Conservation (phyloP, 2,797 vertebrate species). For the Lycodopsis pacificus region DNA sequence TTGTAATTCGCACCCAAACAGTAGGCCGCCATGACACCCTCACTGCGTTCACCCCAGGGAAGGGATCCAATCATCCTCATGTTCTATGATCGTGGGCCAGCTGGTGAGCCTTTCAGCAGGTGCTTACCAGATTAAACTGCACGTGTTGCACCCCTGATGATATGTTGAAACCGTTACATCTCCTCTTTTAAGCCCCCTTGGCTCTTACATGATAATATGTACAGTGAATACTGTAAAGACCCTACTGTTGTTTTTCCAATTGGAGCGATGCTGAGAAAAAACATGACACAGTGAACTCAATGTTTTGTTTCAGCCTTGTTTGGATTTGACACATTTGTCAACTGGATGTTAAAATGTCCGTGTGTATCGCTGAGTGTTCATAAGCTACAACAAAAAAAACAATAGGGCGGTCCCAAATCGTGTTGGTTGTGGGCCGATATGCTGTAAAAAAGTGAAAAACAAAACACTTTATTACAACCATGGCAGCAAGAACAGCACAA, state of each 20-base stretch:
- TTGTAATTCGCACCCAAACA: too few species aligned
- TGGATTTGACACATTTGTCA: neutral
- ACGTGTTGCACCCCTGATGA: neutral
- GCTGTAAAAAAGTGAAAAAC: constrained; percentile 31
- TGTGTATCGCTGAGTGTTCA: constrained; percentile 2
- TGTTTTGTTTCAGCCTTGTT: neutral
- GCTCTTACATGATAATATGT: neutral
- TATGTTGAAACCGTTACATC: neutral
- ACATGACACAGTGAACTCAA: neutral
- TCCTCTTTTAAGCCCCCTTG: neutral
- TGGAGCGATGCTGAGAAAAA: neutral
- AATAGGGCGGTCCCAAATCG: constrained; percentile 3
- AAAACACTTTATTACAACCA: constrained; percentile 37
- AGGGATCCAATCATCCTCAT: neutral
- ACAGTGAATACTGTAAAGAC: neutral
- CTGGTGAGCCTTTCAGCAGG: neutral
- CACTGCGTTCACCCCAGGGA: neutral
- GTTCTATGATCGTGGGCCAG: neutral
- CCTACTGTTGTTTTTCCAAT: neutral
- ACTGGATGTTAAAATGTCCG: neutral
- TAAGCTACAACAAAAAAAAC: neutral
- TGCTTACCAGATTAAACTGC: neutral
- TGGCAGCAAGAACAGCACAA: constrained; percentile 1
- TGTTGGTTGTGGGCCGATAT: constrained; percentile 12
- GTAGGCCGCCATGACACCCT: neutral